phyloP scores from a whole-genome alignment of 2,888 invertebrate genomes.

The Sepiola atlantica region DNA sequence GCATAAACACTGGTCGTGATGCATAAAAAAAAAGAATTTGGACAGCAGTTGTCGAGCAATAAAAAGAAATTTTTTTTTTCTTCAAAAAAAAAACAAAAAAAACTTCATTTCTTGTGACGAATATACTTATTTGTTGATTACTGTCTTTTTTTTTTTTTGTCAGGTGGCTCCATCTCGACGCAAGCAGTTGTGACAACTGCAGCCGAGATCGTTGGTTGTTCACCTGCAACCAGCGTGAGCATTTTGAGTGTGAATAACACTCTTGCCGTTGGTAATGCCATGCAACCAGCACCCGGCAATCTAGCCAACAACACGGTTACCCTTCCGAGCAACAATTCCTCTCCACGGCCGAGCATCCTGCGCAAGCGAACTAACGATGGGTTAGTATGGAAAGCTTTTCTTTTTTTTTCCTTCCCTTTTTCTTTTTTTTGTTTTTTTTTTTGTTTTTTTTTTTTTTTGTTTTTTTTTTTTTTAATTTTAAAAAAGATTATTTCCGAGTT shows the following conservation, averaged over 20 bases:
- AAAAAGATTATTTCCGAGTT: too few species aligned
- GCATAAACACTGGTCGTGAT: too few species aligned
- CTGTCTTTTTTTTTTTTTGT: neutral
- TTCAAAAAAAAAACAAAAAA: neutral
- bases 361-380: slow-evolving; percentile 90
- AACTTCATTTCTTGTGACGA: neutral
- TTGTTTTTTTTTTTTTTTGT: too few species aligned
- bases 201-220: slow-evolving; percentile 38
- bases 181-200: slow-evolving; percentile 34
- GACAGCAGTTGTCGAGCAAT: neutral
- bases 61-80: neutral
- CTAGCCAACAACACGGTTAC: slow-evolving; percentile 56
- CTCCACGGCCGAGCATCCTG: slow-evolving; percentile 88
- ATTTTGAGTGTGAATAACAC: slow-evolving; percentile 36
- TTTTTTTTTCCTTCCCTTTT: too few species aligned
- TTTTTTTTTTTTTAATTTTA: too few species aligned
- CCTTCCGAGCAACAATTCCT: slow-evolving; percentile 76
- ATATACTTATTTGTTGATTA: neutral
- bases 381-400: slow-evolving; percentile 73
- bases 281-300: slow-evolving; percentile 53
- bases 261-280: slow-evolving; percentile 47
- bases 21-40: too few species aligned
- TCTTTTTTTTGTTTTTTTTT: too few species aligned
- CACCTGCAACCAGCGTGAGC: slow-evolving; percentile 40
- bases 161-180: neutral